Percentiles rank a stretch among this genome's conserved stretches.
Evolutionary conservation across 2,113 vertebrate genomes (phyloP).

Genomic region (Cynoglossus semilaevis): DNA sequence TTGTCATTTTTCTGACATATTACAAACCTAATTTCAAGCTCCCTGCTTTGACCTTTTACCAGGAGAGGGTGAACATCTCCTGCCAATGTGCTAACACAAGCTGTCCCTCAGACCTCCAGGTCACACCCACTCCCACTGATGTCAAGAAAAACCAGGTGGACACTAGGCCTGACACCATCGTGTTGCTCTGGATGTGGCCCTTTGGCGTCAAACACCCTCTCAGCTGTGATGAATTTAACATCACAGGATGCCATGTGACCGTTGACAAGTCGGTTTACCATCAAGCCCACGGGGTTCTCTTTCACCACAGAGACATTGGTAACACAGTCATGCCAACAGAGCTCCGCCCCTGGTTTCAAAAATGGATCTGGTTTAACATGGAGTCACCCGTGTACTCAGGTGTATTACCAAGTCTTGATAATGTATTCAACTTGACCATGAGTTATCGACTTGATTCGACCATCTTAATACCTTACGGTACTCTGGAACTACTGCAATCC

Average conservation of each 20-base stretch:
- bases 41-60: slow-evolving; percentile 67
- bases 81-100: background rate
- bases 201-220: slow-evolving; percentile 78
- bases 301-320: slow-evolving; percentile 82
- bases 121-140: background rate
- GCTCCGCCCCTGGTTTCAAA: slow-evolving; percentile 82
- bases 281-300: slow-evolving; percentile 80
- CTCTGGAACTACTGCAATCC: slow-evolving; percentile 69
- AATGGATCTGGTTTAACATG: slow-evolving; percentile 89
- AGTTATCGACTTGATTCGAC: slow-evolving; percentile 83
- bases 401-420: slow-evolving; percentile 70
- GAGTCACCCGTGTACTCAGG: slow-evolving; percentile 83
- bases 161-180: slow-evolving; percentile 75
- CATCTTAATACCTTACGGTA: slow-evolving; percentile 85
- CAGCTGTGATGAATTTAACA: slow-evolving; percentile 75
- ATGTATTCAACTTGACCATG: slow-evolving; percentile 84
- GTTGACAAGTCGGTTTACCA: slow-evolving; percentile 78
- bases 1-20: slow-evolving; percentile 73
- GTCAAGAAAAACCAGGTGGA: slow-evolving; percentile 70
- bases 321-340: slow-evolving; percentile 73
- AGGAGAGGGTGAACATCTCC: background rate
- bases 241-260: slow-evolving; percentile 80
- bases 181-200: slow-evolving; percentile 87
- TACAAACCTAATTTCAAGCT: slow-evolving; percentile 79
- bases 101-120: background rate